Evolutionary conservation across 2,113 vertebrate species (phyloP).

Genomic region (Axis porcinus): DNA sequence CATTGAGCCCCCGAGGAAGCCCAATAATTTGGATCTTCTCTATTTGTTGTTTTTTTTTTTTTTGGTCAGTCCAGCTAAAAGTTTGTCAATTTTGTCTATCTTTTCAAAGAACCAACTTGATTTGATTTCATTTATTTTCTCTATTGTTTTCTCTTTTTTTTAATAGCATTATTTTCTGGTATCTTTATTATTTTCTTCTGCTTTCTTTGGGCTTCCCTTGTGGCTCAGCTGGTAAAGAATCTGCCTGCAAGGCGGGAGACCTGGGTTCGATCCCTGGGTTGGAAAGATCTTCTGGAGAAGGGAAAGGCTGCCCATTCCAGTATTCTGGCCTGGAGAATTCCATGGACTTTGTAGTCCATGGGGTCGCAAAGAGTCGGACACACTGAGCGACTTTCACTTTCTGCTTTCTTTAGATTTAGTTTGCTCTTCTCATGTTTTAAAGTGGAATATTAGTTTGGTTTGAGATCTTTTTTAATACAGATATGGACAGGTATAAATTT

Average conservation of each 20-base stretch:
- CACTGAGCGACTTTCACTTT: neutral
- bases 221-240: neutral
- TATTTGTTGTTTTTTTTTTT: neutral
- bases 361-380: neutral
- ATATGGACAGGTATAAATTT: neutral
- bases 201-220: neutral
- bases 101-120: neutral
- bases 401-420: neutral
- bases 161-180: neutral
- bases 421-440: neutral
- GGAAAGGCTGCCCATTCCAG: neutral
- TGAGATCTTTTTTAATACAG: neutral
- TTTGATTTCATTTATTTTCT: neutral
- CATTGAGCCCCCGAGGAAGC: neutral
- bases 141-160: neutral
- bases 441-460: neutral
- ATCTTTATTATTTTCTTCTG: neutral
- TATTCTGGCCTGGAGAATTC: neutral
- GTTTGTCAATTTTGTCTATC: neutral
- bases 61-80: neutral
- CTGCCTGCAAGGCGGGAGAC: neutral
- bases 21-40: neutral
- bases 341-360: neutral
- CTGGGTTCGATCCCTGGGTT: neutral
- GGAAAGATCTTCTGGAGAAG: neutral